phyloP scores from a whole-genome alignment of 2,888 invertebrate genomes.

The Tetrapedia diversipes region DNA sequence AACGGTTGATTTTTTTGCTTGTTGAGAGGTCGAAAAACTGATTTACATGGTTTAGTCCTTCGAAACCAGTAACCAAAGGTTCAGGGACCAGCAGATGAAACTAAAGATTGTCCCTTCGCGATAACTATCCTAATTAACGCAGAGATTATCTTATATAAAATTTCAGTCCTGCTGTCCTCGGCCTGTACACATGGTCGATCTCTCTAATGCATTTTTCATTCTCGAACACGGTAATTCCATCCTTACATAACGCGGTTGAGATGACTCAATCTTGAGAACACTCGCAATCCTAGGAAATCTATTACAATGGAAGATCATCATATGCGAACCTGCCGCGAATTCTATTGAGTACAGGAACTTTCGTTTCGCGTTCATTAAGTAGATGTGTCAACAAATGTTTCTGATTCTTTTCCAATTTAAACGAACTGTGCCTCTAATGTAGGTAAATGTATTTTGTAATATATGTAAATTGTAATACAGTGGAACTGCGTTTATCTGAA shows the following conservation, averaged over 20 bases:
- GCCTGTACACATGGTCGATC: slow-evolving; percentile 46
- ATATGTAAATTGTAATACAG: background rate
- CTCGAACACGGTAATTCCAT: slow-evolving; percentile 51
- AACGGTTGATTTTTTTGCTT: too few species aligned
- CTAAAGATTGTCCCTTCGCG: slow-evolving; percentile 5
- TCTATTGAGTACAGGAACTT: slow-evolving; percentile 35
- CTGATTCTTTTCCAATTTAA: slow-evolving; percentile 2
- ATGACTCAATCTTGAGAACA: slow-evolving; percentile 67
- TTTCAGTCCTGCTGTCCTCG: slow-evolving; percentile 46
- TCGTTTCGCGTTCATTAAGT: slow-evolving; percentile 20
- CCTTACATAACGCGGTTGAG: slow-evolving; percentile 56
- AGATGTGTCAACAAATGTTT: background rate
- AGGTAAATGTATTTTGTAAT: background rate
- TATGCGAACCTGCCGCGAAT: slow-evolving; percentile 17
- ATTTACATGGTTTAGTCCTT: too few species aligned
- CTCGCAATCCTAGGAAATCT: slow-evolving; percentile 56
- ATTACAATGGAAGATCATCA: slow-evolving; percentile 56
- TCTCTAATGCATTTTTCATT: slow-evolving; percentile 47
- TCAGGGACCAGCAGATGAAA: slow-evolving; percentile 25
- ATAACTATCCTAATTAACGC: slow-evolving; percentile 50
- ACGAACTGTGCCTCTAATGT: background rate
- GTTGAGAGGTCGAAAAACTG: background rate
- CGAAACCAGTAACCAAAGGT: background rate
- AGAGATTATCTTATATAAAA: slow-evolving; percentile 55
- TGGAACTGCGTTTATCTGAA: too few species aligned